Evolutionary conservation across 2,888 invertebrate genomes (phyloP).

Genomic region (Stictocephala bisonia): DNA sequence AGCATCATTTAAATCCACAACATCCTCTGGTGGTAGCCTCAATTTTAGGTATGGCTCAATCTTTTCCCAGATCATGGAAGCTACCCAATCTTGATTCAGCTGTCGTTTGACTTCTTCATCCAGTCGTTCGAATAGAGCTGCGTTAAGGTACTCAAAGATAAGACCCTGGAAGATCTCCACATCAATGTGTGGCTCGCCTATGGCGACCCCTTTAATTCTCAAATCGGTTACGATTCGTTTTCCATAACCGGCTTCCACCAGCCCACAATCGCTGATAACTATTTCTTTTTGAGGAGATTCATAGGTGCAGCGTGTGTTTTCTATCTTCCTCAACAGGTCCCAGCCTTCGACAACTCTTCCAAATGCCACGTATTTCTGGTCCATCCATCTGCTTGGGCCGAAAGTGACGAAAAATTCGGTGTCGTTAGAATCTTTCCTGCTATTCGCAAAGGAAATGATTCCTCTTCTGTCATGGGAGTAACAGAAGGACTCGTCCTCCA

Average conservation of each 20-base stretch:
- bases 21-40: conserved; percentile 19
- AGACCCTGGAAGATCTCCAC: conserved; percentile 4
- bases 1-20: conserved; percentile 40
- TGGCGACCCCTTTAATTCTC: conserved; percentile 14
- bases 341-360: conserved; percentile 67
- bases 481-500: conserved; percentile 71
- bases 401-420: conserved; percentile 78
- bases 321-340: conserved; percentile 68
- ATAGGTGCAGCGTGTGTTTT: conserved; percentile 71
- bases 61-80: conserved; percentile 35
- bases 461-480: conserved; percentile 75
- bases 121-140: conserved; percentile 21
- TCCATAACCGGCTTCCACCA: conserved; percentile 26
- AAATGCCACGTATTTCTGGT: conserved; percentile 77
- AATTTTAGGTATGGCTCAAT: background rate
- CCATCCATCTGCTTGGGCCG: conserved; percentile 78
- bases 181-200: background rate
- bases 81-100: background rate
- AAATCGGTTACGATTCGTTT: background rate
- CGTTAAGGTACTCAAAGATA: background rate
- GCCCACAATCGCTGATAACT: conserved; percentile 43
- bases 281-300: conserved; percentile 67
- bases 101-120: conserved; percentile 40
- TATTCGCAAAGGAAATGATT: conserved; percentile 78
- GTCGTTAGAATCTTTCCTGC: conserved; percentile 75